Conservation (phyloP, 2,797 vertebrate genomes). For the Leptoclinus maculatus region DNA sequence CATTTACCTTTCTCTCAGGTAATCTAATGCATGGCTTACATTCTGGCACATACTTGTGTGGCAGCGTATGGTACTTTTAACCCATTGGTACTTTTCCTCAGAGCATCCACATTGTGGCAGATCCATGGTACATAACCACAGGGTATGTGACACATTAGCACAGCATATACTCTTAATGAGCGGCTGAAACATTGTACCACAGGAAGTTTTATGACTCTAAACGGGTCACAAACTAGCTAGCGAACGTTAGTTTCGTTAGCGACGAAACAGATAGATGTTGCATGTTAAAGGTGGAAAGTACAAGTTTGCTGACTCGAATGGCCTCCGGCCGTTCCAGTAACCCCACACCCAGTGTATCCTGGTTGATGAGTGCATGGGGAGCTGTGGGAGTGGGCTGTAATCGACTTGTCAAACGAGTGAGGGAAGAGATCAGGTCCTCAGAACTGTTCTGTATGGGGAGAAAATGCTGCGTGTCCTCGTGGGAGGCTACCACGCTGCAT, state of each 20-base stretch:
- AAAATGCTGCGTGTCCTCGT: not conserved
- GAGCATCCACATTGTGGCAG: not conserved
- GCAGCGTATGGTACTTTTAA: not conserved
- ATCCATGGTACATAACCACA: not conserved
- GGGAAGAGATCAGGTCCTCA: not conserved
- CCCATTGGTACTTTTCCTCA: not conserved
- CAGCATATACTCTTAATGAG: not conserved
- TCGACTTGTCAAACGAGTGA: constrained; percentile 27
- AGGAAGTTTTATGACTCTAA: not conserved
- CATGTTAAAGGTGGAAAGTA: not conserved
- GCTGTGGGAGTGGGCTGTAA: constrained; percentile 18
- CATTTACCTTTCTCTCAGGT: not conserved
- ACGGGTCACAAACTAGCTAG: not conserved
- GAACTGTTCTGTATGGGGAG: not conserved
- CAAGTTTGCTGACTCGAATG: not conserved
- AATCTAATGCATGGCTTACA: not conserved
- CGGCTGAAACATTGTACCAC: not conserved
- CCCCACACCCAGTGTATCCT: constrained; percentile 32
- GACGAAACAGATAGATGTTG: not conserved
- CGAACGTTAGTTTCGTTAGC: not conserved
- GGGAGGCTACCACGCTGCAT: not conserved
- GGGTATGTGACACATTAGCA: not conserved
- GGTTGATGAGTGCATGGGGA: constrained; percentile 15
- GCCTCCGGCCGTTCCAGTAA: constrained; percentile 25
- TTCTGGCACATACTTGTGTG: not conserved